Base-by-base conservation (phyloP, 2,797 vertebrate species). In the Cryptoprocta ferox region DNA sequence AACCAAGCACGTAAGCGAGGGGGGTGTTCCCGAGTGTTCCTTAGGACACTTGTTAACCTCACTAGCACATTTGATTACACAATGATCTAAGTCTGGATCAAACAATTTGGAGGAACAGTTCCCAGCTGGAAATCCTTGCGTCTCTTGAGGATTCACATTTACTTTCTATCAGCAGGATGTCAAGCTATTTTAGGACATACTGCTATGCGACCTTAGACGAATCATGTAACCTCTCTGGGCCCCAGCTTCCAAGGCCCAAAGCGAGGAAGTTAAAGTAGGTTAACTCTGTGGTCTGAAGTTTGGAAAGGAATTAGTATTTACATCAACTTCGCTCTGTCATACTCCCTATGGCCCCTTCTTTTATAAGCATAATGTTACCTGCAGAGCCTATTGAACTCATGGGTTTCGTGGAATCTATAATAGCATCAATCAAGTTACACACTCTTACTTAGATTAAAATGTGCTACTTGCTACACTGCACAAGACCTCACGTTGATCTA, bases 401-500 rank as follows among this genome's bases (percentile, higher is more conserved):
- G 50, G 16, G 50, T 37, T 48, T 2, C 28, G 15, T 30, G 28
- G 48, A 2, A 2, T n/a, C n/a, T n/a, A n/a, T 9, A 3, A 59
- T 0, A 12, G 53, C 3, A 12, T 18, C 39, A 26, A 0, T 19
- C 12, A 63, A 37, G 37, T 21, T 9, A 8, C 14, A 21, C 35
- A 5, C 42, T 30, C 18, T 26, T 24, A 83, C 24, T 96, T 92
- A 79, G 42, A 68, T 56, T 78, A 48, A 87, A 93, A 63, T 79
- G 39, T 98, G 97, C n/a, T 79, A 97, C 97, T 95, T 91, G 97
- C 97, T 95, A 96, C 32, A 94, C 96, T 96, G 93, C 97, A 95
- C 97, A 50, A 61, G 90, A 28, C 56, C 45, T 91, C 39, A 45
- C 6, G 1, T 53, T 82, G 89, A 68, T 50, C 42, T 61, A 45